Base-by-base conservation (phyloP, 2,113 vertebrate genomes). In the Colinus virginianus region DNA sequence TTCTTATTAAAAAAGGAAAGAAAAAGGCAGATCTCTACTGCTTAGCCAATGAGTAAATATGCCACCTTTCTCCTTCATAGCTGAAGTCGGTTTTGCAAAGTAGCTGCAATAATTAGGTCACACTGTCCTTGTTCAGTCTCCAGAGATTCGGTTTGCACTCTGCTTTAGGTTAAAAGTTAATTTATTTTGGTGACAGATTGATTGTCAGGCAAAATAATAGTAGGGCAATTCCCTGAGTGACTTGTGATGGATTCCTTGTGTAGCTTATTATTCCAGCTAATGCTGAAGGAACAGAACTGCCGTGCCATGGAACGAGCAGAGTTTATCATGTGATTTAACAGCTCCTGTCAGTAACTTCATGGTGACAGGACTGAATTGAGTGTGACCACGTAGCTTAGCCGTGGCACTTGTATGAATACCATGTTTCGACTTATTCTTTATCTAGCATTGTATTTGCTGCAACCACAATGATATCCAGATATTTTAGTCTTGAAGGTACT, bases 181-280 rank as follows among this genome's bases (percentile, higher is more conserved):
- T 96, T 96, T 88, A 94, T 95, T 97, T 96, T 96, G 62, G 74
- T 95, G 91, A 90, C 88, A 94, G 90, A 96, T 90, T 92, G 88
- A 94, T 94, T 96, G 95, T 96, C 91, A 93, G 90, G 84, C 68
- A 91, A 69, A 97, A 93, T 91, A 96, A 93, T 95, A 90, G 72
- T 82, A 93, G 92, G 85, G 61, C 90, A 95, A 92, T 95, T 96
- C 93, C 91, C 88, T 91, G 86, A 95, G 90, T 88, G 80, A 92
- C 95, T 89, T 95, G 40, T 90, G 88, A 45, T 94, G 55, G 67
- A 58, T 82, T 95, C 90, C 78, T 89, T 49, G 67, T 91, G 78
- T 32, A 89, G 67, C 72, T 95, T 66, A 86, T 91, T 94, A 74
- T 81, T 94, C 38, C 56, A 86, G 2, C 72, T 91, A 48, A 72